Base-by-base conservation (phyloP, 2,113 vertebrate species). In the Ramphastos sulfuratus region DNA sequence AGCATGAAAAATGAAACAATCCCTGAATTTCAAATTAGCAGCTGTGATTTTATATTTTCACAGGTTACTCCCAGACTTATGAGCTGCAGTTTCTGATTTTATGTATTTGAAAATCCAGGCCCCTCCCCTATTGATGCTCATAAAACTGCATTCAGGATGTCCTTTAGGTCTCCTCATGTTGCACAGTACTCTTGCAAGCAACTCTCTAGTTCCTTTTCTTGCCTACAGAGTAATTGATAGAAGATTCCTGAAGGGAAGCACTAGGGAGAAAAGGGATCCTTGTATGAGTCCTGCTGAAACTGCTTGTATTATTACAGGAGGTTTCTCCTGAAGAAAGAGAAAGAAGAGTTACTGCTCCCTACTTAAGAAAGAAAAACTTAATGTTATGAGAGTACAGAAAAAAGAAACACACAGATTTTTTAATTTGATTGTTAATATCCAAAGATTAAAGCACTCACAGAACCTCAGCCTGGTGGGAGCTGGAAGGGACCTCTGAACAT, bases 151-250 rank as follows among this genome's bases (percentile, higher is more conserved):
- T 37, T 33, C 69, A 64, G 42, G 48, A 64, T 37, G 33, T 71
- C 35, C 48, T 56, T 75, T 65, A 23, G n/a, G 35, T 9, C 10
- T 9, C 74, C 46, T 76, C n/a, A 21, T 17, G 20, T 55, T 75
- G 48, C 31, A 73, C 63, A 81, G 52, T 8, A 9, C 25, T 23
- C 48, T 59, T 74, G 54, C 65, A 65, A 55, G 44, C 50, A 91
- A 37, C 59, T 85, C 75, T 76, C 85, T 50, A 79, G 59, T 87
- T 93, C n/a, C 28, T 39, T 64, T 70, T 91, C 83, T 90, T 78
- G 61, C 87, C 70, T 78, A 75, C 70, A 78, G 54, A 75, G 82
- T 30, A 93, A 95, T 72, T 12, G 0, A 84, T 65, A 9, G 31
- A 42, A 63, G 65, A 24, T 37, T 91, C 70, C 94, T 65, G 24